Percentiles rank a stretch among this genome's conserved stretches.
Evolutionary conservation across 2,113 vertebrate genomes (phyloP).

Genomic region (Halcyon malimbica): DNA sequence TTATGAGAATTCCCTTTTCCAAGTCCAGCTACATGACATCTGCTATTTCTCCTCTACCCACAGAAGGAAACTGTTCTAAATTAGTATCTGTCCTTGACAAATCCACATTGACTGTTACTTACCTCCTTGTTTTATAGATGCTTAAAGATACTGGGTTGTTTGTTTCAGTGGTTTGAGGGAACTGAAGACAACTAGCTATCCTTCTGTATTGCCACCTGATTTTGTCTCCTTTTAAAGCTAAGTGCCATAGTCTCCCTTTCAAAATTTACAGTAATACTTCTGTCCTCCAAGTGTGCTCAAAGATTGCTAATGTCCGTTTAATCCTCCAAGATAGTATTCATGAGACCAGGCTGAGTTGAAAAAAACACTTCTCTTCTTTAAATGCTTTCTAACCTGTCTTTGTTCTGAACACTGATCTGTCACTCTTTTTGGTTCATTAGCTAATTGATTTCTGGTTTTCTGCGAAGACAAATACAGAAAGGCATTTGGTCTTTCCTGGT

Average conservation of each 20-base stretch:
- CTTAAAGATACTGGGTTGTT: background rate
- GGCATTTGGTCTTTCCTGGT: background rate
- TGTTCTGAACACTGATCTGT: background rate
- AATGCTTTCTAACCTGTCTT: background rate
- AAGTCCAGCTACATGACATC: background rate
- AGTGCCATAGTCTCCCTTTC: background rate
- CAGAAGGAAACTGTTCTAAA: background rate
- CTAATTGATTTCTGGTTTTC: background rate
- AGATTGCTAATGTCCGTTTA: background rate
- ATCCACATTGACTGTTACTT: background rate
- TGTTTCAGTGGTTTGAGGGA: background rate
- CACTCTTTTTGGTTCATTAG: background rate
- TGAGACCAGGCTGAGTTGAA: background rate
- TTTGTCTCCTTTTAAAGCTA: background rate
- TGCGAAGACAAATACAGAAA: background rate
- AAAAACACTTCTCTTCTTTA: background rate
- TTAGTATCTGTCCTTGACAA: background rate
- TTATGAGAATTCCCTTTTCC: background rate
- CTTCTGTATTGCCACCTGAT: background rate
- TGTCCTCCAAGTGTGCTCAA: background rate
- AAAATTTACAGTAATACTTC: background rate
- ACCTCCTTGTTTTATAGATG: background rate
- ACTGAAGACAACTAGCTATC: background rate
- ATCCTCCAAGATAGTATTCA: background rate
- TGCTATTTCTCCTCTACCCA: background rate